Conservation (phyloP, 2,113 vertebrate genomes). For the Verasper variegatus region DNA sequence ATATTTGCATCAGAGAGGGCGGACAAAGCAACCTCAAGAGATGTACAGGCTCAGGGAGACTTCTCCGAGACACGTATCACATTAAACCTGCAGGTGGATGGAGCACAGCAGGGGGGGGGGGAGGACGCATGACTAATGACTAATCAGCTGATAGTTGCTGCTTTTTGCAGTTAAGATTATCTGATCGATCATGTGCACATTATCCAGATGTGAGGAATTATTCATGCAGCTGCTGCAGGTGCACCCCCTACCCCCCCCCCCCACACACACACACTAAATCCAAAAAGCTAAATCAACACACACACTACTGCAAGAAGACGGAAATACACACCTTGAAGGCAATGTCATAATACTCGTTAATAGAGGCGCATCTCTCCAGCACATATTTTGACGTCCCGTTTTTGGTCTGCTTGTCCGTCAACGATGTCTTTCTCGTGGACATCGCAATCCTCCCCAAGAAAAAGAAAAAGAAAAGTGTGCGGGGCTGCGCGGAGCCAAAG, state of each 20-base stretch:
- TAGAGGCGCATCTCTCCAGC: conserved; percentile 83
- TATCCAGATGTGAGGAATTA: conserved; percentile 21
- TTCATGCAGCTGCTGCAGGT: conserved; percentile 29
- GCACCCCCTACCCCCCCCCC: background rate
- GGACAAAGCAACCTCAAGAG: conserved; percentile 17
- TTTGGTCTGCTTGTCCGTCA: conserved; percentile 77
- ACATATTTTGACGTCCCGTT: conserved; percentile 84
- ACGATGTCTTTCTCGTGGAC: conserved; percentile 76
- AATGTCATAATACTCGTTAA: conserved; percentile 85
- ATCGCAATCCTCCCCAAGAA: conserved; percentile 59
- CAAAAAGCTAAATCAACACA: background rate
- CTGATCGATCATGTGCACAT: background rate
- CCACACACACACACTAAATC: background rate
- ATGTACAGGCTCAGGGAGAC: conserved; percentile 28
- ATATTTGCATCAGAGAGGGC: conserved; percentile 59
- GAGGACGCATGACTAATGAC: too few relatives aligned
- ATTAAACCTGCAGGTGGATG: background rate
- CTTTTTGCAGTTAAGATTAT: background rate
- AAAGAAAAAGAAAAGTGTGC: background rate
- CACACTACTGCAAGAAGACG: conserved; percentile 3
- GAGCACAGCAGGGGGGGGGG: too few relatives aligned
- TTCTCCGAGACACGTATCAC: background rate
- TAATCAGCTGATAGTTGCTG: background rate
- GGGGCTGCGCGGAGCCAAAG: background rate
- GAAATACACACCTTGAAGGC: conserved; percentile 84